phyloP scores from a whole-genome alignment of 2,888 invertebrate genomes.

The Heliconius charithonia region DNA sequence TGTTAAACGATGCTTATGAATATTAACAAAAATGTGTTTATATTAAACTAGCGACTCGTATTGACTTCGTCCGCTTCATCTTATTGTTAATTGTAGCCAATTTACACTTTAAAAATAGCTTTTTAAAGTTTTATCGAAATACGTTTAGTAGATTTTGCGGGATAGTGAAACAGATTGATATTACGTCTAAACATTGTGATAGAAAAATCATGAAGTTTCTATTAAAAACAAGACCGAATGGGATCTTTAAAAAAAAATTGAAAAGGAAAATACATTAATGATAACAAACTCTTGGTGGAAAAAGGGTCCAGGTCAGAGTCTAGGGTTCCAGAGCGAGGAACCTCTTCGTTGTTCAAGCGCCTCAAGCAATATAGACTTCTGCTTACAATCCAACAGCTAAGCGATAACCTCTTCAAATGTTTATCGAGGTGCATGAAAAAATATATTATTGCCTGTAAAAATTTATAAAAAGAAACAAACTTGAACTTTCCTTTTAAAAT shows the following conservation, averaged over 20 bases:
- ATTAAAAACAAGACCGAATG: too few relatives aligned
- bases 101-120: too few relatives aligned
- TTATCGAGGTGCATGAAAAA: not conserved
- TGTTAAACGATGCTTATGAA: constrained; percentile 1
- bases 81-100: too few relatives aligned
- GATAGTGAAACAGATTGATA: too few relatives aligned
- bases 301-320: not conserved
- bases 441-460: not conserved
- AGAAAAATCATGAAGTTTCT: too few relatives aligned
- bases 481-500: too few relatives aligned
- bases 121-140: too few relatives aligned
- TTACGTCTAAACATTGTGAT: too few relatives aligned
- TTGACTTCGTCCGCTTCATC: too few relatives aligned
- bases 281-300: not conserved
- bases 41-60: not conserved
- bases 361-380: not conserved
- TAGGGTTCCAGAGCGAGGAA: not conserved
- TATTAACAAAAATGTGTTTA: constrained; percentile 1
- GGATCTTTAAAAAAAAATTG: too few relatives aligned
- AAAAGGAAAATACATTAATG: too few relatives aligned
- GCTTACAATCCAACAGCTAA: not conserved
- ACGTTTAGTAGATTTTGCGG: too few relatives aligned
- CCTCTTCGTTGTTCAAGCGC: not conserved
- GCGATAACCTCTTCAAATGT: not conserved
- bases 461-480: not conserved